A percentile compares a stretch with the other conserved stretches of the same genome.
phyloP scores from a whole-genome alignment of 2,797 vertebrate genomes.

The Lacerta bilineata region DNA sequence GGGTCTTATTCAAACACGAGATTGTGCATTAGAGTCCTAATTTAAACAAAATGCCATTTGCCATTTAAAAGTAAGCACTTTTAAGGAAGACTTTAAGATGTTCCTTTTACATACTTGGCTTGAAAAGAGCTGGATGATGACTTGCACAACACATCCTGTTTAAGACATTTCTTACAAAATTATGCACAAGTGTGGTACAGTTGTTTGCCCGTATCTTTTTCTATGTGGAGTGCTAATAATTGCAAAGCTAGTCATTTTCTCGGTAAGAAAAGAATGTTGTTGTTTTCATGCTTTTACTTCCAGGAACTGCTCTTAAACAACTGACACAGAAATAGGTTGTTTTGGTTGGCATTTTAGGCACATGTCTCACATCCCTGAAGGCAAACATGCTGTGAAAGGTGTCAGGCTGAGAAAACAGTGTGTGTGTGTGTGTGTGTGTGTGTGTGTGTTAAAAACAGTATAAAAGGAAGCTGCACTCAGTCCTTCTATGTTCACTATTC shows the following conservation, averaged over 20 bases:
- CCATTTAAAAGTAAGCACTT: neutral
- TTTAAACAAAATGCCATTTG: neutral
- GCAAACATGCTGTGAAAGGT: conserved; percentile 2
- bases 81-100: neutral
- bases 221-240: conserved; percentile 16
- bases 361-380: conserved; percentile 21
- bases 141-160: neutral
- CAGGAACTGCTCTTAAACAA: conserved; percentile 26
- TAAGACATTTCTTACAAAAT: neutral
- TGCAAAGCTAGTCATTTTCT: conserved; percentile 16
- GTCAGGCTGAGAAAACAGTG: neutral
- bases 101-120: neutral
- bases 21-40: neutral
- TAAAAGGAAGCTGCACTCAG: conserved; percentile 13
- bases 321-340: conserved; percentile 3
- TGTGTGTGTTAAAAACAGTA: neutral
- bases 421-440: too few species aligned
- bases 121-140: neutral
- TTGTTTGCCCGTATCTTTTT: neutral
- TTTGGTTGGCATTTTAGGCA: conserved; percentile 24
- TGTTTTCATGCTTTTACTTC: neutral
- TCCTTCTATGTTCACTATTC: neutral
- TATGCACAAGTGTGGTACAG: neutral
- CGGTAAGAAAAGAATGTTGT: conserved; percentile 18
- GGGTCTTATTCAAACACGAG: neutral